A percentile compares a stretch with the other conserved stretches of the same genome.
These are phyloP conservation scores for Platysternon megacephalum DNA, from an alignment of 2,113 vertebrate genomes.

Conservation along the genomic window DNA sequence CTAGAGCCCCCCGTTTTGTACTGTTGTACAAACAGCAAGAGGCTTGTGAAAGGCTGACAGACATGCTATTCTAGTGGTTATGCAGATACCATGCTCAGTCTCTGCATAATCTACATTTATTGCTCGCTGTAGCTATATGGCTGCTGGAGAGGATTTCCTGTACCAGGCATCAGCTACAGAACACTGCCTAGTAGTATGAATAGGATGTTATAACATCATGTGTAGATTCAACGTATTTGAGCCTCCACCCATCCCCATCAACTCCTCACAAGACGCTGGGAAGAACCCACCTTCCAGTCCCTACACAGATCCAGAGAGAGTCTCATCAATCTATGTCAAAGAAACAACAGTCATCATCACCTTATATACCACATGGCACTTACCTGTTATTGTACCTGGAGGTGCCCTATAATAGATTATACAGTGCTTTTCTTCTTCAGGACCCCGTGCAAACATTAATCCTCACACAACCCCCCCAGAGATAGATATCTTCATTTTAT, in stretches of 20 bases:
- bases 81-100: background rate
- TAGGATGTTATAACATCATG: background rate
- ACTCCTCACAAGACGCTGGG: background rate
- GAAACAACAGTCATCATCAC: background rate
- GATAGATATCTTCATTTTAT: background rate
- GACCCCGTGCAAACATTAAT: background rate
- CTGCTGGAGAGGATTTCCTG: background rate
- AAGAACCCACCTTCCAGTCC: background rate
- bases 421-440: background rate
- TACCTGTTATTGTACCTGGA: background rate
- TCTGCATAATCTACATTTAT: background rate
- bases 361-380: background rate
- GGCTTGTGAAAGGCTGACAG: background rate
- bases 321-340: background rate
- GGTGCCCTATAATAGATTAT: background rate
- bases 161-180: background rate
- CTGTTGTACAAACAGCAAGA: background rate
- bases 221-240: background rate
- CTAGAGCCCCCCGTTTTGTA: accelerated
- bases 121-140: background rate
- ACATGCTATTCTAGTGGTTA: background rate
- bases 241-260: background rate
- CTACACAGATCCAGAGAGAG: background rate
- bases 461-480: background rate
- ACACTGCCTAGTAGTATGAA: background rate